Percentiles rank a stretch among this genome's conserved stretches.
Evolutionary conservation across 2,113 vertebrate genomes (phyloP).

Genomic region (Calidris pygmaea): DNA sequence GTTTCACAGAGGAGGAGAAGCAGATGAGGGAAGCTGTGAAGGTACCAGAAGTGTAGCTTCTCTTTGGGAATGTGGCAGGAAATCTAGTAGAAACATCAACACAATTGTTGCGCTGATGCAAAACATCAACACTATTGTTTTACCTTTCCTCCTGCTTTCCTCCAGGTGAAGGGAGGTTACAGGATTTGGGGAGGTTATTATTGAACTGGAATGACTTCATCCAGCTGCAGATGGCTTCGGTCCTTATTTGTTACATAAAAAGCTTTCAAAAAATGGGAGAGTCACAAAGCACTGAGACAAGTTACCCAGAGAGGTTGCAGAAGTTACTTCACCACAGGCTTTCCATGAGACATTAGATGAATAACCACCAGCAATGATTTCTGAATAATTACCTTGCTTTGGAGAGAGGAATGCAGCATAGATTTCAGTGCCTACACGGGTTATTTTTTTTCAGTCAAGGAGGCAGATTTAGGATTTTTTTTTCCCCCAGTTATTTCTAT

Average conservation of each 20-base stretch:
- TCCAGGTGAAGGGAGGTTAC: slow-evolving; percentile 14
- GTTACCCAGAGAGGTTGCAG: background rate
- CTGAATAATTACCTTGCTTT: background rate
- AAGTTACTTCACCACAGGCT: background rate
- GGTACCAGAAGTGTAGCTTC: background rate
- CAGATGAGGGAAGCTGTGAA: background rate
- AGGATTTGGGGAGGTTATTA: background rate
- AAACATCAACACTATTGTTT: slow-evolving; percentile 38
- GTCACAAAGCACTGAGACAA: background rate
- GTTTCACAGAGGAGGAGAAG: background rate
- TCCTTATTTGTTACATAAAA: background rate
- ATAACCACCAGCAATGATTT: background rate
- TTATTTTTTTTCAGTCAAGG: background rate
- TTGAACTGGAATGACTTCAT: slow-evolving; percentile 16
- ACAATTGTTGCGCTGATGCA: background rate
- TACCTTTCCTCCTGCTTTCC: slow-evolving; percentile 32
- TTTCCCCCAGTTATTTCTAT: background rate
- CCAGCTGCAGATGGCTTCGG: slow-evolving; percentile 4
- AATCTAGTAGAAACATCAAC: background rate
- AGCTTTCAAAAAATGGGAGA: background rate
- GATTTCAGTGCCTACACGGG: background rate
- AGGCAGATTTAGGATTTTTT: background rate
- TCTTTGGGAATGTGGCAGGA: slow-evolving; percentile 12
- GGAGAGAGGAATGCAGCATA: background rate
- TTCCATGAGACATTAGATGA: background rate